Conservation (phyloP, 2,113 vertebrate species). For the Herpailurus yagouaroundi region DNA sequence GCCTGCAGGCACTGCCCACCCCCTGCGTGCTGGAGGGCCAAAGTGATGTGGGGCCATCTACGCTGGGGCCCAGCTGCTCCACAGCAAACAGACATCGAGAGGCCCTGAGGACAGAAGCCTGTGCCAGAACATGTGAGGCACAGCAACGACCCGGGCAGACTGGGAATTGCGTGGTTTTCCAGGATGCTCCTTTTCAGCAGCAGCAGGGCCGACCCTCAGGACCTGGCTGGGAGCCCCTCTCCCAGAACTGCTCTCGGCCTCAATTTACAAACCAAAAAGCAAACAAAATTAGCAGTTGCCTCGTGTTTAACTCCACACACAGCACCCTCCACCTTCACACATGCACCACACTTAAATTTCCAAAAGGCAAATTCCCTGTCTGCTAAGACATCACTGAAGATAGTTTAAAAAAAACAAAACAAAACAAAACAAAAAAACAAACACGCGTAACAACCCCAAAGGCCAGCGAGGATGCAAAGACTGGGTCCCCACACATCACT, state of each 20-base stretch:
- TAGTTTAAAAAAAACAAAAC: not conserved
- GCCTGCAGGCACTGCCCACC: not conserved
- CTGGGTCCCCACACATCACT: accelerated
- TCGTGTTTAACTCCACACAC: not conserved
- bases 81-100: too few relatives aligned
- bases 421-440: not conserved
- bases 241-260: not conserved
- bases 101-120: not conserved
- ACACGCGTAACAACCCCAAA: accelerated
- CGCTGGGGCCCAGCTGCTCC: too few relatives aligned
- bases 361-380: not conserved
- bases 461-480: accelerated
- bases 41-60: accelerated
- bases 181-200: accelerated
- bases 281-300: accelerated
- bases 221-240: not conserved
- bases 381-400: not conserved
- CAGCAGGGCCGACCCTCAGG: accelerated
- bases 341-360: not conserved
- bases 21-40: too few relatives aligned
- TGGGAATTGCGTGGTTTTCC: accelerated
- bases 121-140: accelerated
- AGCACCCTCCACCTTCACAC: not conserved
- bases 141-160: accelerated
- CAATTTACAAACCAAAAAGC: not conserved